A percentile compares a stretch with the other conserved stretches of the same genome.
Evolutionary conservation across 2,113 vertebrate species (phyloP).

Genomic region (Elachura formosa): DNA sequence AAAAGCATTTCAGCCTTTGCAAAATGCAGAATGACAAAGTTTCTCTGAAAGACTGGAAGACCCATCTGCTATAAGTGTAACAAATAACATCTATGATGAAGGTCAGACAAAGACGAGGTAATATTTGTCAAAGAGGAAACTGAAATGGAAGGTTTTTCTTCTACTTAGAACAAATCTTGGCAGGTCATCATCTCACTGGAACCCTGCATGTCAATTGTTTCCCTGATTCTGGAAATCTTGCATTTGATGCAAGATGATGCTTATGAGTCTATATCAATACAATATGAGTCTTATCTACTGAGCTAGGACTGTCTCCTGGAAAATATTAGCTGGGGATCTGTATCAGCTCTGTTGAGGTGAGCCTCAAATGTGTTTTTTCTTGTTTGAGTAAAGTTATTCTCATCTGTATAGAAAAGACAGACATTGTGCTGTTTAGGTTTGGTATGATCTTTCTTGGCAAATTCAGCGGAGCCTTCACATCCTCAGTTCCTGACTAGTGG

Average conservation of each 20-base stretch:
- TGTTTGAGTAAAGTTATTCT: neutral
- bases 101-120: conserved; percentile 41
- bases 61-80: conserved; percentile 59
- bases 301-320: neutral
- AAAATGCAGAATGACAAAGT: conserved; percentile 66
- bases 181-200: neutral
- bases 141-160: neutral
- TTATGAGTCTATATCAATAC: no score
- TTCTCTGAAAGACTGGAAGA: conserved; percentile 63
- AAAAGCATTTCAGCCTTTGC: conserved; percentile 46
- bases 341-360: neutral
- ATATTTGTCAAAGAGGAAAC: conserved; percentile 30
- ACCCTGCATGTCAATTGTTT: neutral
- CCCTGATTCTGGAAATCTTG: neutral
- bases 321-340: neutral
- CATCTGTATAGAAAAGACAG: neutral
- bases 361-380: neutral
- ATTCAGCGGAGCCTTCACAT: neutral
- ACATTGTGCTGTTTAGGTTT: neutral
- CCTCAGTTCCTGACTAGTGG: neutral
- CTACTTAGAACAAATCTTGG: neutral
- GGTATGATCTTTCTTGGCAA: neutral
- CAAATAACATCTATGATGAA: conserved; percentile 62
- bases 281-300: neutral
- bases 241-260: neutral